Evolutionary conservation across 2,888 invertebrate species (phyloP).

Genomic region (Lochmaea capreae): DNA sequence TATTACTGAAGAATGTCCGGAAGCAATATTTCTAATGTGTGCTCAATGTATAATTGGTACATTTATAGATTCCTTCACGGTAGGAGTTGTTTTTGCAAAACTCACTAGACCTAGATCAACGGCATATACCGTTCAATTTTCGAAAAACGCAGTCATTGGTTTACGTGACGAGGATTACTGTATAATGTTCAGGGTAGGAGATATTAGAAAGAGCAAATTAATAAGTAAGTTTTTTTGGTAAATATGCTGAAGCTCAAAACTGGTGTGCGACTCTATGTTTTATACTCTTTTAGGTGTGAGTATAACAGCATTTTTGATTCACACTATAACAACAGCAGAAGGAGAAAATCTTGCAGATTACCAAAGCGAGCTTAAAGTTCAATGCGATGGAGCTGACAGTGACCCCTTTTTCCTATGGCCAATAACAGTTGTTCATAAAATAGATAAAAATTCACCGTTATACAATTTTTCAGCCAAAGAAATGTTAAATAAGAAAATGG

Average conservation of each 20-base stretch:
- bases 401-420: conserved; percentile 96
- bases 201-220: conserved; percentile 93
- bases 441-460: conserved; percentile 87
- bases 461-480: conserved; percentile 90
- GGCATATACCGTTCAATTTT: conserved; percentile 93
- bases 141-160: conserved; percentile 87
- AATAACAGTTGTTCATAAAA: conserved; percentile 89
- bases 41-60: conserved; percentile 83
- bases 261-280: not conserved
- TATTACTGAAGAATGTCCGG: conserved; percentile 92
- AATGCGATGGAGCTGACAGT: conserved; percentile 82
- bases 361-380: conserved; percentile 73
- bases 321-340: conserved; percentile 80
- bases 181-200: conserved; percentile 92
- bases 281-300: conserved; percentile 72
- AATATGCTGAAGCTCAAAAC: too few relatives aligned
- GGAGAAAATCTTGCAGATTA: conserved; percentile 79
- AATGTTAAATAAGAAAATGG: conserved; percentile 79
- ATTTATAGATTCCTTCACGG: conserved; percentile 71
- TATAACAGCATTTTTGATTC: conserved; percentile 83
- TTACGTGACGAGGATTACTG: conserved; percentile 86
- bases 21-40: conserved; percentile 94
- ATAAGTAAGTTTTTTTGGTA: conserved; percentile 67
- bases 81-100: conserved; percentile 94
- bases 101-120: conserved; percentile 93